Percentiles rank a stretch among this genome's conserved stretches.
Evolutionary conservation across 2,888 invertebrate genomes (phyloP).

Genomic region (Caenorhabditis drosophilae): DNA sequence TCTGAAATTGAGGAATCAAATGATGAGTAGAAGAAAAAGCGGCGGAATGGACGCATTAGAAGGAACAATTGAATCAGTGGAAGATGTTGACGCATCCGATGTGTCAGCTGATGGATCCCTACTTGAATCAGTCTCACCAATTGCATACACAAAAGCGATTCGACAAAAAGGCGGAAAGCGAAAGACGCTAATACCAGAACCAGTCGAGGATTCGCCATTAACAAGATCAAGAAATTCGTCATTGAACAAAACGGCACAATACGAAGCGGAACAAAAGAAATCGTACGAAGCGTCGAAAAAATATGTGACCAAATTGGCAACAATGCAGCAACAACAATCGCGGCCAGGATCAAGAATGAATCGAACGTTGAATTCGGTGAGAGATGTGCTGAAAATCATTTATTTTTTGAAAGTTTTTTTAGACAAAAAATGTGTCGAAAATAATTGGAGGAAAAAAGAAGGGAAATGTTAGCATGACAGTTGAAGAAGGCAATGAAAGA

Average conservation of each 20-base stretch:
- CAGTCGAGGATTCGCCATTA: constrained; percentile 25
- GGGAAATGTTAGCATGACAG: constrained; percentile 14
- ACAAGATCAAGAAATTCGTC: neutral
- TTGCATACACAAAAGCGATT: neutral
- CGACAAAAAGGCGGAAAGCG: constrained; percentile 16
- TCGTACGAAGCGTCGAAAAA: too few species aligned
- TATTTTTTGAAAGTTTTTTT: too few species aligned
- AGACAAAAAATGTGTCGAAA: too few species aligned
- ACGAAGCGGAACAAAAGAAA: too few species aligned
- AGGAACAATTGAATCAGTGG: neutral
- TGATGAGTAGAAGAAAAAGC: neutral
- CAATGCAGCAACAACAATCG: too few species aligned
- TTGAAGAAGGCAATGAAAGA: constrained; percentile 21
- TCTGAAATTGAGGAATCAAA: constrained; percentile 11
- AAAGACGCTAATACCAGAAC: constrained; percentile 13
- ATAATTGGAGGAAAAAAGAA: too few species aligned
- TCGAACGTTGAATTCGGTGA: too few species aligned
- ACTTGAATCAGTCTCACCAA: constrained; percentile 12
- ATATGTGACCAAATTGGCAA: too few species aligned
- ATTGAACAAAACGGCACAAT: too few species aligned
- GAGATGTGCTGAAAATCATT: too few species aligned
- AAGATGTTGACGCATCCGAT: constrained; percentile 17
- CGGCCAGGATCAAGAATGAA: too few species aligned
- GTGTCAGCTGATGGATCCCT: constrained; percentile 27
- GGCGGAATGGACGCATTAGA: neutral